These are phyloP conservation scores for Myopa tessellatipennis DNA, from an alignment of 2,888 invertebrate species.

Conservation along the genomic window DNA sequence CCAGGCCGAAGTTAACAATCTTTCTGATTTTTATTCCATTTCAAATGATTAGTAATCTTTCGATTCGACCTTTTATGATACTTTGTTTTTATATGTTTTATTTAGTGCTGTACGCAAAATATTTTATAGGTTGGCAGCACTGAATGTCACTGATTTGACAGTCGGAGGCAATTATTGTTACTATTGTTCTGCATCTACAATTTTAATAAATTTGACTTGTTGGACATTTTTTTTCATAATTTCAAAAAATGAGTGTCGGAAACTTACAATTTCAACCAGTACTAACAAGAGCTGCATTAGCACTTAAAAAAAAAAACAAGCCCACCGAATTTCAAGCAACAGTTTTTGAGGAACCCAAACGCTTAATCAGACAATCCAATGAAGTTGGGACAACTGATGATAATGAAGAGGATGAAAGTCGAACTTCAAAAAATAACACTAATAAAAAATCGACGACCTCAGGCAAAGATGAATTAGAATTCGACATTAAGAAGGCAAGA, in stretches of 20 bases:
- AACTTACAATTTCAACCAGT: constrained; percentile 56
- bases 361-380: neutral
- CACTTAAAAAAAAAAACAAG: constrained; percentile 53
- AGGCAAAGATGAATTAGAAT: constrained; percentile 61
- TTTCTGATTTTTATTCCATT: no score
- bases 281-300: constrained; percentile 62
- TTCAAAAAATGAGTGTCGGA: constrained; percentile 43
- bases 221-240: neutral
- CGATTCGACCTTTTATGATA: no score
- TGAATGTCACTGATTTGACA: no score
- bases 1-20: no score
- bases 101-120: no score
- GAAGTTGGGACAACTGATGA: neutral
- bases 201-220: no score
- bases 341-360: constrained; percentile 59
- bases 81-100: no score
- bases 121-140: no score
- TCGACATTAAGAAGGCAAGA: constrained; percentile 81
- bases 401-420: neutral
- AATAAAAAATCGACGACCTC: neutral
- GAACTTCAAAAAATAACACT: neutral
- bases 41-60: no score
- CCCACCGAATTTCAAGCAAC: constrained; percentile 55
- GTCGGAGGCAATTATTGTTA: no score
- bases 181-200: no score